These are phyloP conservation scores for Thripadectes ignobilis DNA, from an alignment of 2,797 vertebrate genomes.

Conservation along the genomic window DNA sequence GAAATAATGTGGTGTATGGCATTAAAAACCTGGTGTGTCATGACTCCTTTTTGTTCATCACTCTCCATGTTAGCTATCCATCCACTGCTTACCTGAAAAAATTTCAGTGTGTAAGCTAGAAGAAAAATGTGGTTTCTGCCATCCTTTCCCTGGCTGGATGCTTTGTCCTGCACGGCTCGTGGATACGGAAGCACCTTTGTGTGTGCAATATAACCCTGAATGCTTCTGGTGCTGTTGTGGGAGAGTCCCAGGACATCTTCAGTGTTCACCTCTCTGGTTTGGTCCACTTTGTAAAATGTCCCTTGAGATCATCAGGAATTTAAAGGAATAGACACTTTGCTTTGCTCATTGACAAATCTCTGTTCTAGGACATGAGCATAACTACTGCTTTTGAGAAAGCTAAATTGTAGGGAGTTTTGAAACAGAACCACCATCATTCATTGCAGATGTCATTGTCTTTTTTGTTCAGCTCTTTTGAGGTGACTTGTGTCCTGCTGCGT, in stretches of 20 bases:
- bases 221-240: background rate
- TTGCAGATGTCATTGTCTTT: background rate
- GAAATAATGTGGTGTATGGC: background rate
- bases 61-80: background rate
- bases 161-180: background rate
- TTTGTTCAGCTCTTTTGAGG: too few species aligned
- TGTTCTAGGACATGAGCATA: background rate
- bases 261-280: background rate
- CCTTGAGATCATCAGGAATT: background rate
- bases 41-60: background rate
- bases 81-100: background rate
- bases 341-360: background rate
- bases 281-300: background rate
- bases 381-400: background rate
- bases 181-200: background rate
- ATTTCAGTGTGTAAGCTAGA: background rate
- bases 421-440: background rate
- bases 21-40: background rate
- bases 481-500: background rate
- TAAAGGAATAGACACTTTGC: background rate
- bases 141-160: background rate
- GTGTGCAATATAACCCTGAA: too few species aligned
- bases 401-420: background rate
- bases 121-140: background rate
- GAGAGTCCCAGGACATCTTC: background rate